phyloP scores from a whole-genome alignment of 2,113 vertebrate species.

The Mesitornis unicolor region DNA sequence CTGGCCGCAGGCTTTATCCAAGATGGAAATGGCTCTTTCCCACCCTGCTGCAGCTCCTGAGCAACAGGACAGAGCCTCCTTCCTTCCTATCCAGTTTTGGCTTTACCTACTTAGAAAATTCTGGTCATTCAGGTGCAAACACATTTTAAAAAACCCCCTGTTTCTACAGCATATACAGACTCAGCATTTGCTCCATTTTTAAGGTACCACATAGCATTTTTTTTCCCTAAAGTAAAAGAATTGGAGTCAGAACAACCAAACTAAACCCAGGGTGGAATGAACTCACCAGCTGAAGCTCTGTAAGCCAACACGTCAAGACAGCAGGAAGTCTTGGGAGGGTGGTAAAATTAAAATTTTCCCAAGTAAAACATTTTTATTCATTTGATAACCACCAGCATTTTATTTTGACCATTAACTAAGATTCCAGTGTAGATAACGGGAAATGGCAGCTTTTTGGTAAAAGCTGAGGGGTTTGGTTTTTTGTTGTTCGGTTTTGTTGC shows the following conservation, averaged over 20 bases:
- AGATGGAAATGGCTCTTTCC: not conserved
- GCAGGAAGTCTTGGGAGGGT: not conserved
- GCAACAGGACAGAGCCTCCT: not conserved
- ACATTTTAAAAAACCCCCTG: not conserved
- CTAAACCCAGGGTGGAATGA: not conserved
- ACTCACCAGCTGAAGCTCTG: not conserved
- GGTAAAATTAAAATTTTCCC: conserved; percentile 16
- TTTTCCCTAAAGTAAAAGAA: not conserved
- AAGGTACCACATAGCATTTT: not conserved
- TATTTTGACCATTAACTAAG: not conserved
- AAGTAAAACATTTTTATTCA: conserved; percentile 28
- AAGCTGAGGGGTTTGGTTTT: not conserved
- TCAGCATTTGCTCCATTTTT: not conserved
- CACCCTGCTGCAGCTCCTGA: not conserved
- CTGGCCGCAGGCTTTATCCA: not conserved
- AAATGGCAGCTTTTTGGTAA: not conserved
- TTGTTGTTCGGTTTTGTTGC: too few relatives aligned
- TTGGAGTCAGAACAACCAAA: not conserved
- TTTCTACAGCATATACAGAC: not conserved
- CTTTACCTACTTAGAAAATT: not conserved
- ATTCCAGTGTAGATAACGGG: not conserved
- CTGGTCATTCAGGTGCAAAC: not conserved
- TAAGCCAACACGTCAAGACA: not conserved
- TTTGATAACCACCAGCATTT: conserved; percentile 43
- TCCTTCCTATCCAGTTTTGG: not conserved